Base-by-base conservation (phyloP, 1,140 invertebrate species). In the Brachionus manjavacas region DNA sequence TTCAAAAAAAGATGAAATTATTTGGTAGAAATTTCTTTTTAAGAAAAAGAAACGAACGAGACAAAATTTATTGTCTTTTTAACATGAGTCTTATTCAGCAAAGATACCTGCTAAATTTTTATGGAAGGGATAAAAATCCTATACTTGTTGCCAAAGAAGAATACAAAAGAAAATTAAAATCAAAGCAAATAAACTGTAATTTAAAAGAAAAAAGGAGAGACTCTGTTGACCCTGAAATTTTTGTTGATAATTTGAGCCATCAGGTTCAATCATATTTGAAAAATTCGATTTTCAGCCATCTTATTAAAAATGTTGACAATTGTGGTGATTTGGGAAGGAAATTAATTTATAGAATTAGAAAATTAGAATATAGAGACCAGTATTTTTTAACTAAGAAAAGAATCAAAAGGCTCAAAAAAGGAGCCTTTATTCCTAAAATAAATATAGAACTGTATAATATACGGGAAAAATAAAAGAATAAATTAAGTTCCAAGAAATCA, bases 371-470 rank as follows among this genome's bases (percentile, higher is more conserved):
- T 72, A 39, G 7, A 43, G 28, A 72, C 31, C 35, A 72, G 9
- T 11, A 8, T n/a, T 72, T 41, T n/a, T 41, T 41, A 31, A 3
- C 25, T 31, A 68, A 39, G 28, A 39, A 68, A 68, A 68, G 23
- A 68, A 31, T 39, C n/a, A 31, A 39, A 68, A 68, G 31, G 39
- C 31, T 16, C 12, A 68, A 68, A 39, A 20, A 46, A 80, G 20
- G 20, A 6, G 41, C n/a, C 12, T 25, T 23, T 0, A 14, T 81
- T 39, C 35, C 31, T 14, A 46, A n/a, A 64, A 81, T 41, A 64
- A 81, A 80, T 80, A 12, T 80, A 8, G 76, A 80, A 80, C 20
- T 52, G 35, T 79, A 55, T 31, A 35, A 52, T 46, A 35, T 35
- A 35, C 31, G 31, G 31, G 28, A 31, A 31, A 31, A 31, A 4